Evolutionary conservation across 2,888 invertebrate genomes (phyloP).

Genomic region (Pollenia griseotomentosa): DNA sequence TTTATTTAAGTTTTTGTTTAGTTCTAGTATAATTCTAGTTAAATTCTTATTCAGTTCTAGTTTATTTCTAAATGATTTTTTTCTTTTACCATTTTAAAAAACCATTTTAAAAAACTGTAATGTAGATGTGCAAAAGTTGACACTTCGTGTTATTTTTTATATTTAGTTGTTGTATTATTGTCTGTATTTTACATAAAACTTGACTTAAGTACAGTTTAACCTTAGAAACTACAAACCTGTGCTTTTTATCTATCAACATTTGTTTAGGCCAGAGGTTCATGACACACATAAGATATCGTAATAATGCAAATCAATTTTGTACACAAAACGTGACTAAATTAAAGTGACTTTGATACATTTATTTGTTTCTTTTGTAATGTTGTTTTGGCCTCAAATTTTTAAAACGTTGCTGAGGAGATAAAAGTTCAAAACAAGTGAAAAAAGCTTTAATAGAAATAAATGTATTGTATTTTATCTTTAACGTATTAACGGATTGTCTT

Average conservation of each 20-base stretch:
- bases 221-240: background rate
- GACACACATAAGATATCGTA: slow-evolving; percentile 29
- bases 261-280: slow-evolving; percentile 16
- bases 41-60: background rate
- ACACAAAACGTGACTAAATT: slow-evolving; percentile 57
- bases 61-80: background rate
- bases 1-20: background rate
- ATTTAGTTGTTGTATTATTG: slow-evolving; percentile 8
- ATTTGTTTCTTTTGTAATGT: background rate
- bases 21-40: background rate
- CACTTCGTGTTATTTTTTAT: background rate
- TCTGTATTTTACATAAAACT: slow-evolving; percentile 8
- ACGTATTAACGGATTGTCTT: too few species aligned
- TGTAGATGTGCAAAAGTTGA: too few species aligned
- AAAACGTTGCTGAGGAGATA: too few species aligned
- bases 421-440: too few species aligned
- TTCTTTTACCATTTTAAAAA: too few species aligned
- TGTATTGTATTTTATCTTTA: too few species aligned
- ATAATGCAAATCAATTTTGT: slow-evolving; percentile 49
- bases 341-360: slow-evolving; percentile 4
- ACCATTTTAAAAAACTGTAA: too few species aligned
- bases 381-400: background rate
- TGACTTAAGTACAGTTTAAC: slow-evolving; percentile 21
- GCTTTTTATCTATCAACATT: background rate
- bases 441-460: too few species aligned